A percentile compares a stretch with the other conserved stretches of the same genome.
These are phyloP conservation scores for Spinibarbus caldwelli DNA, from an alignment of 2,797 vertebrate species.

Conservation along the genomic window DNA sequence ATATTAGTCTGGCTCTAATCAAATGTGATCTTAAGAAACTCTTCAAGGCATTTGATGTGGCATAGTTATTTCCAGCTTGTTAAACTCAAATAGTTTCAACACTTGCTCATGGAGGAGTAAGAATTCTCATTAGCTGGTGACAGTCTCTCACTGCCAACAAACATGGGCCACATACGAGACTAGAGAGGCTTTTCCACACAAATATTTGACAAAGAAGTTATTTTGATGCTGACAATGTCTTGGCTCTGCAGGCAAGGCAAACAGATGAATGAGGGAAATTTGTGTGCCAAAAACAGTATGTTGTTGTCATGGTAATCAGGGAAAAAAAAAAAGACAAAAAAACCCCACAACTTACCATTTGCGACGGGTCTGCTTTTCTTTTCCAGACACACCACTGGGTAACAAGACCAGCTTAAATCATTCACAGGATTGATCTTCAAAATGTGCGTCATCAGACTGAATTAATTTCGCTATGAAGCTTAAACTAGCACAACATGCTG, in stretches of 20 bases:
- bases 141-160: slow-evolving; percentile 38
- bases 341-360: slow-evolving; percentile 19
- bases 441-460: not conserved
- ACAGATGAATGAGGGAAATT: slow-evolving; percentile 40
- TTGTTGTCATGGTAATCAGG: slow-evolving; percentile 37
- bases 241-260: slow-evolving; percentile 31
- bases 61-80: slow-evolving; percentile 43
- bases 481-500: not conserved
- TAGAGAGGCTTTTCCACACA: slow-evolving; percentile 26
- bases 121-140: slow-evolving; percentile 50
- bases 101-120: slow-evolving; percentile 22
- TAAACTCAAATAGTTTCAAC: slow-evolving; percentile 38
- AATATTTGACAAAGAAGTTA: slow-evolving; percentile 40
- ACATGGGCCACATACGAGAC: slow-evolving; percentile 20
- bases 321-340: not conserved
- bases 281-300: slow-evolving; percentile 29
- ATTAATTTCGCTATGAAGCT: not conserved
- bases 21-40: slow-evolving; percentile 30
- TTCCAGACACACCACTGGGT: not conserved
- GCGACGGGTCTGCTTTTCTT: not conserved
- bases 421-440: slow-evolving; percentile 4
- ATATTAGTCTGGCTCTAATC: slow-evolving; percentile 38
- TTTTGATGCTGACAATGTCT: slow-evolving; percentile 36
- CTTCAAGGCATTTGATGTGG: slow-evolving; percentile 16
- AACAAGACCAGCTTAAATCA: slow-evolving; percentile 18